Conservation (phyloP, 2,113 vertebrate genomes). For the Saguinus imperator region DNA sequence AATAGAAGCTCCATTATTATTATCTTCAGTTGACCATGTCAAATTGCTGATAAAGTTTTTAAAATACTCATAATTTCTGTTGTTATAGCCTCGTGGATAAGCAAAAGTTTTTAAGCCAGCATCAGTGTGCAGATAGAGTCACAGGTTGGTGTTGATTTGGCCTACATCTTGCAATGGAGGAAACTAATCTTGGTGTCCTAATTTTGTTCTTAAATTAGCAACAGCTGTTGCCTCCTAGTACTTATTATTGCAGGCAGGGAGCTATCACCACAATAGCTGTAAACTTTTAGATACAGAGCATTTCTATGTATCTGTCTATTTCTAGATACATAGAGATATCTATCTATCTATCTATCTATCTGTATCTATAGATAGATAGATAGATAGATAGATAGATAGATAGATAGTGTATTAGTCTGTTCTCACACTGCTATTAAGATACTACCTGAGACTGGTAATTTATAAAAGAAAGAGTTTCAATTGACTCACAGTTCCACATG, state of each 20-base stretch:
- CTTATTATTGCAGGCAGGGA: neutral
- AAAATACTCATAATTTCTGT: neutral
- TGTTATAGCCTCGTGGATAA: neutral
- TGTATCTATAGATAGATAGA: too few relatives aligned
- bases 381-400: too few relatives aligned
- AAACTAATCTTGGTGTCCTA: neutral
- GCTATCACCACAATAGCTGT: neutral
- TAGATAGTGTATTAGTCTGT: too few relatives aligned
- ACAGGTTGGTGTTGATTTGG: neutral
- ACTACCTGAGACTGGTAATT: too few relatives aligned
- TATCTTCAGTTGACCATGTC: neutral
- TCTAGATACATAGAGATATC: too few relatives aligned
- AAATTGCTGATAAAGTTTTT: neutral
- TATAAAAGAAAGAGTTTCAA: too few relatives aligned
- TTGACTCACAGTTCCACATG: too few relatives aligned
- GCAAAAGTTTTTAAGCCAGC: neutral
- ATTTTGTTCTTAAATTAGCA: neutral
- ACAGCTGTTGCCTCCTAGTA: neutral
- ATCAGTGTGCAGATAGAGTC: rapidly evolving
- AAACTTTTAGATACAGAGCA: neutral
- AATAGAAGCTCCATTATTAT: neutral
- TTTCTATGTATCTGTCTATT: neutral
- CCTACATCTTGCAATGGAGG: neutral
- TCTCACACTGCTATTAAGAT: too few relatives aligned
- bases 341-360: too few relatives aligned